Base-by-base conservation (phyloP, 1,140 invertebrate species). In the Euborellia annulipes region DNA sequence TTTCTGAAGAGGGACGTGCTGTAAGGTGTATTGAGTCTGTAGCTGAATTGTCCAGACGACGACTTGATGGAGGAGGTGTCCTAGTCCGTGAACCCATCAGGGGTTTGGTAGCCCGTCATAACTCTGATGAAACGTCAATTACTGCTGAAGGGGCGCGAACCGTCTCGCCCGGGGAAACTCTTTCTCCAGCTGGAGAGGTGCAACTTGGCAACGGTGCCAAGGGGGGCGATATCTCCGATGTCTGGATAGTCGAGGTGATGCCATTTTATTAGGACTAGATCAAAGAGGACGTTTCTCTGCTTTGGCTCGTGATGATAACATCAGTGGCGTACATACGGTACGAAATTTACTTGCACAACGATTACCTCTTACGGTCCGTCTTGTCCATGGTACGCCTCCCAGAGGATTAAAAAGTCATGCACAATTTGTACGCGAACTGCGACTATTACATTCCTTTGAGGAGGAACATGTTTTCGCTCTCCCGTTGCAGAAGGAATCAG, bases 1-100 rank as follows among this genome's bases (percentile, higher is more conserved):
- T 94, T 19, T 92, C 86, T 58, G 89, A 95, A 64, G 89, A 94
- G 59, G 90, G 89, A 0, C 70, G 84, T 52, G 82, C 86, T 13
- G 85, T 89, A 2, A 71, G 85, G 41, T 87, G 87, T 52, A 88
- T 94, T 53, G 86, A 90, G 58, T 85, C 78, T 47, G 88, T 94
- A 1, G 68, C 72, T 30, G 86, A 91, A 61, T 61, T 95, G 42
- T 72, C 83, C 2, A 72, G 82, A 46, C 70, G 82, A 36, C 71
- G 78, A 49, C 78, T 76, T 50, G 76, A 89, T 1, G 79, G 82
- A 21, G 73, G 71, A 8, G 80, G 78, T 3, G 86, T 82, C 51
- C 65, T 92, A 36, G 86, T 94, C 1, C 73, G 91, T 36, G 88
- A 93, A 58, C 79, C 80, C 3, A 73, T 91, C 39, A 79, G 87